phyloP scores from a whole-genome alignment of 2,888 invertebrate genomes.

The Psylliodes chrysocephalus region DNA sequence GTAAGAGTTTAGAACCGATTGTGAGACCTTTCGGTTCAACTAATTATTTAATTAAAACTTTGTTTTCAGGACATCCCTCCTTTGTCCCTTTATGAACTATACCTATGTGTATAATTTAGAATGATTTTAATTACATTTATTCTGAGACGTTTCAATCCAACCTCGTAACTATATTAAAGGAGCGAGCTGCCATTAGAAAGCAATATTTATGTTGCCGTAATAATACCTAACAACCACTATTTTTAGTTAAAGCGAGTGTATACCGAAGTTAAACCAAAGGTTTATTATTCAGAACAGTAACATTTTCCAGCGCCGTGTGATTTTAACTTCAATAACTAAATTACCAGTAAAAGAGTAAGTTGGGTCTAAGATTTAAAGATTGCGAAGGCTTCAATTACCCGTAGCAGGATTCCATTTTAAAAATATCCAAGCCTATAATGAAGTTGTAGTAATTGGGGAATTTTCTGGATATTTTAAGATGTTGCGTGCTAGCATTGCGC shows the following conservation, averaged over 20 bases:
- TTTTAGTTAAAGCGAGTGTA: neutral
- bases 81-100: no score
- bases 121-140: no score
- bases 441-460: constrained; percentile 43
- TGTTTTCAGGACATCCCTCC: no score
- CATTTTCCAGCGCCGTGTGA: neutral
- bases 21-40: no score
- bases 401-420: constrained; percentile 23
- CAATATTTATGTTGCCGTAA: no score
- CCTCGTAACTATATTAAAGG: no score
- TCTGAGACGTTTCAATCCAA: no score
- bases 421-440: constrained; percentile 38
- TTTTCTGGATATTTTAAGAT: constrained; percentile 36
- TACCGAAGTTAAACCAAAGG: neutral
- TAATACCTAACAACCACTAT: neutral
- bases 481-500: constrained; percentile 44
- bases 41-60: no score
- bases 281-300: no score
- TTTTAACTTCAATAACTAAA: neutral
- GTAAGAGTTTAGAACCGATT: no score
- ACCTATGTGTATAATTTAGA: no score
- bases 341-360: constrained; percentile 11
- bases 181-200: no score
- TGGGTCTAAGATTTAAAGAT: constrained; percentile 3
- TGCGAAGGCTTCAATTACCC: constrained; percentile 7